Conservation (phyloP, 1,140 invertebrate species). For the Dendroctonus valens region DNA sequence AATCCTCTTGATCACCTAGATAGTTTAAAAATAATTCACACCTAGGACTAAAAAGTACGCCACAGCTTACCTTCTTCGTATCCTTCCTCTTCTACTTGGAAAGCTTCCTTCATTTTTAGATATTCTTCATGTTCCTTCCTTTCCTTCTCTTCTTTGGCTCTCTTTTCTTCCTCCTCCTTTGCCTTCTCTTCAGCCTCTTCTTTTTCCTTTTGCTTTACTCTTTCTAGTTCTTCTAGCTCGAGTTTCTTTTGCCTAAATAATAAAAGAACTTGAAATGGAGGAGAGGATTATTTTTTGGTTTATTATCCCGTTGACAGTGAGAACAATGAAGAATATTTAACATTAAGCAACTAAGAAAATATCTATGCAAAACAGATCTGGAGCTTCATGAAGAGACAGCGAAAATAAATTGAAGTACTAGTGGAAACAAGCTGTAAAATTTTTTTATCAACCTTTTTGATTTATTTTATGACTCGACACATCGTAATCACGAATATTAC, state of each 20-base stretch:
- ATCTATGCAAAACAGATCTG: neutral
- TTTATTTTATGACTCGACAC: too few relatives aligned
- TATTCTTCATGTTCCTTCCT: slow-evolving; percentile 80
- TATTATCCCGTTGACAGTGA: neutral
- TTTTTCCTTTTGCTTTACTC: slow-evolving; percentile 63
- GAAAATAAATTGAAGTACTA: too few relatives aligned
- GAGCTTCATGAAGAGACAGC: neutral
- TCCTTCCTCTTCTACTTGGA: slow-evolving; percentile 88
- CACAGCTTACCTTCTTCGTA: slow-evolving; percentile 58
- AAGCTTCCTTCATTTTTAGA: slow-evolving; percentile 86
- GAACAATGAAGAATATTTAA: too few relatives aligned
- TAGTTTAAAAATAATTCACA: neutral
- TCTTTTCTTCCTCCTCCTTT: slow-evolving; percentile 64
- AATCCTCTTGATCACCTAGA: slow-evolving; percentile 60
- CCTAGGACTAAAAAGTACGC: neutral
- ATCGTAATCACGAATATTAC: too few relatives aligned
- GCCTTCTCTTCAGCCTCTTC: slow-evolving; percentile 63
- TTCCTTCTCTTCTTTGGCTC: slow-evolving; percentile 70
- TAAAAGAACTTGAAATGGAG: neutral
- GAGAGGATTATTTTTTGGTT: neutral
- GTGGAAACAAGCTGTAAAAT: too few relatives aligned
- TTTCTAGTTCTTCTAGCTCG: slow-evolving; percentile 70
- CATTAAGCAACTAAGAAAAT: neutral
- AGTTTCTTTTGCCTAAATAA: slow-evolving; percentile 60
- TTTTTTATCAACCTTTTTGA: too few relatives aligned